phyloP scores from a whole-genome alignment of 2,113 vertebrate genomes.

The Camelus bactrianus region DNA sequence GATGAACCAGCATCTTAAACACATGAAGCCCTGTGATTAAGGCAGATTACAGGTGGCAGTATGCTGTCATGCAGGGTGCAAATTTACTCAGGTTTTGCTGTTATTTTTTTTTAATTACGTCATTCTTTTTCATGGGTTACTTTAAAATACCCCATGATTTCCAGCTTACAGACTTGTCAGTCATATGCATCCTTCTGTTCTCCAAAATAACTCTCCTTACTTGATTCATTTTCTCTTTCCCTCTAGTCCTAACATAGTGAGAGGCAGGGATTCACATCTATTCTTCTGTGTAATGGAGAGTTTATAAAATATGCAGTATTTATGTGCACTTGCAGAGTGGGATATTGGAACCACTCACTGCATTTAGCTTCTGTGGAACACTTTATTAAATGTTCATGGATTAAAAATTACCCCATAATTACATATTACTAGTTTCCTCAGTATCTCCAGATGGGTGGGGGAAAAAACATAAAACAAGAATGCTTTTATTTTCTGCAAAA shows the following conservation, averaged over 20 bases:
- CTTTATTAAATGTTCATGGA: neutral
- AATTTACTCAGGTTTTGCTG: neutral
- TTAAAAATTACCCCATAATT: slow-evolving; percentile 31
- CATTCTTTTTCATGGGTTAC: slow-evolving; percentile 21
- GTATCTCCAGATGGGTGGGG: neutral
- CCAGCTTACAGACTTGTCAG: neutral
- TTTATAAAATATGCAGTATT: neutral
- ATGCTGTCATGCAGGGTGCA: neutral
- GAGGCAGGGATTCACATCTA: neutral
- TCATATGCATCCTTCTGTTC: neutral
- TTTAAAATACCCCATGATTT: slow-evolving; percentile 44
- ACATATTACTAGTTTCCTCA: neutral
- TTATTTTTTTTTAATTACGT: neutral
- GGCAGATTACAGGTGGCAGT: neutral
- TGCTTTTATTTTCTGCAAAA: slow-evolving; percentile 46
- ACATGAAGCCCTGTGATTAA: neutral
- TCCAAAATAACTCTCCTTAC: neutral
- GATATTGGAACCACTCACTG: neutral
- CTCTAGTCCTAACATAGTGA: neutral
- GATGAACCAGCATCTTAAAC: slow-evolving; percentile 16
- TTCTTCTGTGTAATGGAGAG: neutral
- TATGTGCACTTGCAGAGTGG: neutral
- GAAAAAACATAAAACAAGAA: slow-evolving; percentile 1
- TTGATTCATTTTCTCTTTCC: slow-evolving; percentile 2
- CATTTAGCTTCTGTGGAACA: neutral